Percentiles rank a stretch among this genome's conserved stretches.
These are phyloP conservation scores for Equus przewalskii DNA, from an alignment of 2,113 vertebrate species.

Conservation along the genomic window DNA sequence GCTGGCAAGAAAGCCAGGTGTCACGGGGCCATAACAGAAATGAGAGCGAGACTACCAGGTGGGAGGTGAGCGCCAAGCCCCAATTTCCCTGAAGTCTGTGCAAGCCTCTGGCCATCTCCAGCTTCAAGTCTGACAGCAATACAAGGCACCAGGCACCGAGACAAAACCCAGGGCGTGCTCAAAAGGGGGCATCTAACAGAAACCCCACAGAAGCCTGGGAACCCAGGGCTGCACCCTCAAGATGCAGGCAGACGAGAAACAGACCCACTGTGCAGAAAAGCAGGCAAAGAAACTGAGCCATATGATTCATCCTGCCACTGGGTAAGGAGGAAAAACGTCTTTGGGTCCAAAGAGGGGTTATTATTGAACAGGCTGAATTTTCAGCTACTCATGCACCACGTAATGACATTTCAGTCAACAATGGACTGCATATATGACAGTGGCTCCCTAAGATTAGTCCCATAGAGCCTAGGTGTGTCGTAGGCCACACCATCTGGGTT, in stretches of 20 bases:
- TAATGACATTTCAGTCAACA: too few species aligned
- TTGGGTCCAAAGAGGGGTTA: background rate
- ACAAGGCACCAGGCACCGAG: background rate
- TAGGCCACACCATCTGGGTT: too few species aligned
- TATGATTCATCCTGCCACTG: background rate
- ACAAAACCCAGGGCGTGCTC: background rate
- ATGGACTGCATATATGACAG: too few species aligned
- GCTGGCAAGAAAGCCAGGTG: constrained; percentile 21
- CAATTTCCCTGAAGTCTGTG: background rate
- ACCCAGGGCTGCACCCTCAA: background rate
- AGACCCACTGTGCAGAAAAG: background rate
- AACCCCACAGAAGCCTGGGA: background rate
- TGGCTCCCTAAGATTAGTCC: too few species aligned
- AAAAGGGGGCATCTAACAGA: background rate
- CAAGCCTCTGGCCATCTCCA: background rate
- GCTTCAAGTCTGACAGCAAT: background rate
- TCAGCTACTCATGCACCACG: background rate
- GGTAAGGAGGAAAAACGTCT: background rate
- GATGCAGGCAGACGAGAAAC: background rate
- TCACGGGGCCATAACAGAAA: background rate
- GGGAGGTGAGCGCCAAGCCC: background rate
- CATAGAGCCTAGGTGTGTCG: too few species aligned
- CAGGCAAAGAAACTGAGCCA: background rate
- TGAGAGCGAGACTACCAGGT: background rate
- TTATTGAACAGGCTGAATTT: background rate